These are phyloP conservation scores for Hipposideros armiger DNA, from an alignment of 2,113 vertebrate species.

Conservation along the genomic window DNA sequence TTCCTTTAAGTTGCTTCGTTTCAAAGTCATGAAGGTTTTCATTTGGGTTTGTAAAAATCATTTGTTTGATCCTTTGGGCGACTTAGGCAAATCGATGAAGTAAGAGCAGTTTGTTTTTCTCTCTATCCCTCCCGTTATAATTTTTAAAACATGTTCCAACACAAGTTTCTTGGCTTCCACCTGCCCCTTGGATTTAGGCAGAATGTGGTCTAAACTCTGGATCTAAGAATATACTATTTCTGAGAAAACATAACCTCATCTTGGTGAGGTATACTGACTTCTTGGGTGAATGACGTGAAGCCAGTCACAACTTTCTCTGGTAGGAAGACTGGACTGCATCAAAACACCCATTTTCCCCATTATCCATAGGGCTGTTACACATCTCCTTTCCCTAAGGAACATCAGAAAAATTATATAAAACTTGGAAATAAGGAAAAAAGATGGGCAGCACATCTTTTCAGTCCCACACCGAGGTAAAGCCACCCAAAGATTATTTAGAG, in stretches of 20 bases:
- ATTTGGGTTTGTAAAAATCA: neutral
- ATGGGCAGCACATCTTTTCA: neutral
- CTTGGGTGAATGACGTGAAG: neutral
- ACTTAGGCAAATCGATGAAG: neutral
- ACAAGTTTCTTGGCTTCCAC: neutral
- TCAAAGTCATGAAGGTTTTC: neutral
- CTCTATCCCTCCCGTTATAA: neutral
- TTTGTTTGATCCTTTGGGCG: neutral
- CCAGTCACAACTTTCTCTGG: neutral
- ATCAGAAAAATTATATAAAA: neutral
- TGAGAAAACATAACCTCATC: neutral
- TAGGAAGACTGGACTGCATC: neutral
- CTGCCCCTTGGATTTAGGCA: neutral
- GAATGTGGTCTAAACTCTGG: neutral
- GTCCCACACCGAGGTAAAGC: neutral
- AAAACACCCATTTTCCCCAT: neutral
- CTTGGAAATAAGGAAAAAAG: neutral
- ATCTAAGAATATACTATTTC: neutral
- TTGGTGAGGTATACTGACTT: neutral
- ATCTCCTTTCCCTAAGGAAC: neutral
- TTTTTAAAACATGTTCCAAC: neutral
- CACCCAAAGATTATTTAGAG: neutral
- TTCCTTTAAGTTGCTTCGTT: constrained; percentile 6
- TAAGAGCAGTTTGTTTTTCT: neutral
- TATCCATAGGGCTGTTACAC: too few species aligned